Percentiles rank a stretch among this genome's conserved stretches.
Conservation (phyloP, 2,888 invertebrate genomes). For the Portevinia maculata region DNA sequence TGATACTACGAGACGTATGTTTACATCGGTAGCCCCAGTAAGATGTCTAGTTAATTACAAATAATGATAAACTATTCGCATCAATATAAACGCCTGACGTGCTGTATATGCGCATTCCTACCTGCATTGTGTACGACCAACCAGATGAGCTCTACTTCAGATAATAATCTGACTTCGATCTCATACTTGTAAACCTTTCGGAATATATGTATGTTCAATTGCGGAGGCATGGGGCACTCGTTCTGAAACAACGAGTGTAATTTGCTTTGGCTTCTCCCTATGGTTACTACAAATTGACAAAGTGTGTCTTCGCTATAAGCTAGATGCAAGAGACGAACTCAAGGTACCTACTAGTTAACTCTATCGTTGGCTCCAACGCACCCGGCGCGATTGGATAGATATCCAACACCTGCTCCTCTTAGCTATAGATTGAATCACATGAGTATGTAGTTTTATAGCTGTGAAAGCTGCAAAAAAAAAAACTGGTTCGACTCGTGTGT, state of each 20-base stretch:
- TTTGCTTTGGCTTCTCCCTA: constrained; percentile 71
- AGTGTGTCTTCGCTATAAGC: constrained; percentile 61
- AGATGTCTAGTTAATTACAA: constrained; percentile 66
- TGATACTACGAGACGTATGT: constrained; percentile 24
- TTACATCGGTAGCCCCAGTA: constrained; percentile 43
- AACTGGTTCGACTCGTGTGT: constrained; percentile 70
- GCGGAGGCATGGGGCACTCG: constrained; percentile 37
- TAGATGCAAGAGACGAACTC: constrained; percentile 1
- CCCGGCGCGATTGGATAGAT: constrained; percentile 68
- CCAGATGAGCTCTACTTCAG: constrained; percentile 72
- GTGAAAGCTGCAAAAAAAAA: constrained; percentile 14
- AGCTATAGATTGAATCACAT: constrained; percentile 53
- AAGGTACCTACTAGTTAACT: constrained; percentile 63
- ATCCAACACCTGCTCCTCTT: constrained; percentile 73
- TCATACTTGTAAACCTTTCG: constrained; percentile 21
- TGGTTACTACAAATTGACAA: constrained; percentile 69
- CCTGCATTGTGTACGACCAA: constrained; percentile 19
- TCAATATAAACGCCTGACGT: constrained; percentile 71
- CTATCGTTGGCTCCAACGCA: constrained; percentile 40
- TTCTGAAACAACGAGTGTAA: constrained; percentile 49
- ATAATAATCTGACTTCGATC: constrained; percentile 70
- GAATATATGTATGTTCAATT: constrained; percentile 44
- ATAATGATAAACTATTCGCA: constrained; percentile 74
- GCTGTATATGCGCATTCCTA: constrained; percentile 9
- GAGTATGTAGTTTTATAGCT: no score